Evolutionary conservation across 1,140 invertebrate genomes (phyloP).

Genomic region (Lamellibrachia luymesi): DNA sequence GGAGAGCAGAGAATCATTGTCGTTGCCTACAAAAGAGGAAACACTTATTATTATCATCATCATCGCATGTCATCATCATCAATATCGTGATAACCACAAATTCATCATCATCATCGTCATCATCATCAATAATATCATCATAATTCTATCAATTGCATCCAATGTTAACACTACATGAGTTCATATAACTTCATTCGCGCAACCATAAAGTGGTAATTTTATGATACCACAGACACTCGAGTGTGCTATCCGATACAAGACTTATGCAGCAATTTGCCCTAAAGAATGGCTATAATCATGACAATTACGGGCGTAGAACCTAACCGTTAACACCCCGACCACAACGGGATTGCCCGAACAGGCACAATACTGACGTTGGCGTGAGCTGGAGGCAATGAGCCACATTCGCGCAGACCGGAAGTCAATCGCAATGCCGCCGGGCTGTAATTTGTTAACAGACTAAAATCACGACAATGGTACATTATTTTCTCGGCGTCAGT

Average conservation of each 20-base stretch:
- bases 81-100: background rate
- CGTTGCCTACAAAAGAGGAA: slow-evolving; percentile 18
- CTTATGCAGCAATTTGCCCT: background rate
- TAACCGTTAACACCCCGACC: background rate
- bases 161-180: background rate
- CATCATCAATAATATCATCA: background rate
- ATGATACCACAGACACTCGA: too few relatives aligned
- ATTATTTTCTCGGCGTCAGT: background rate
- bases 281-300: background rate
- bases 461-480: background rate
- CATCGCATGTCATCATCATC: background rate
- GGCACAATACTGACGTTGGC: too few relatives aligned
- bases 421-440: background rate
- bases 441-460: slow-evolving; percentile 1
- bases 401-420: background rate
- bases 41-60: background rate
- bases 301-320: background rate
- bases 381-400: background rate
- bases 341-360: background rate
- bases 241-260: background rate
- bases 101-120: background rate
- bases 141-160: background rate
- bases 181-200: background rate
- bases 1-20: slow-evolving; percentile 7
- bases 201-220: background rate